Percentiles rank a stretch among this genome's conserved stretches.
Evolutionary conservation across 2,888 invertebrate genomes (phyloP).

Genomic region (Marasmarcha lunaedactyla): DNA sequence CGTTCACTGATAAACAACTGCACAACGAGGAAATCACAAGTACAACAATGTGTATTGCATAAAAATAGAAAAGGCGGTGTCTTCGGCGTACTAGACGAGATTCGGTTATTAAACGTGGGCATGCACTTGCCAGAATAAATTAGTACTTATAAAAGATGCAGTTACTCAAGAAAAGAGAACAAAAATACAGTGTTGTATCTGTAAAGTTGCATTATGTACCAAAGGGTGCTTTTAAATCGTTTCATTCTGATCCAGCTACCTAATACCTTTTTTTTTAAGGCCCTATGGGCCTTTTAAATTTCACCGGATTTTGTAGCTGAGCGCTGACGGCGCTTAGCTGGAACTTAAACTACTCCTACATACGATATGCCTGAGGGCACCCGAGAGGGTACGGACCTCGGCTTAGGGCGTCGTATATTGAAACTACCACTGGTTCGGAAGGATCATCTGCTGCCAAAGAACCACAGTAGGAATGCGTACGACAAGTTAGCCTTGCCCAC

Average conservation of each 20-base stretch:
- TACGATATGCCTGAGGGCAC: no score
- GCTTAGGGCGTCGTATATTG: no score
- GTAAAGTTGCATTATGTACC: slow-evolving; percentile 14
- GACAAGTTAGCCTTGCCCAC: no score
- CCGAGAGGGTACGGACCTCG: no score
- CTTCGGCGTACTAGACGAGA: slow-evolving; percentile 24
- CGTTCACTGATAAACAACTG: slow-evolving; percentile 13
- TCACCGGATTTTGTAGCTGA: no score
- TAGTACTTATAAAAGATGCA: slow-evolving; percentile 12
- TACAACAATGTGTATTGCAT: slow-evolving; percentile 6
- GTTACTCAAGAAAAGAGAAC: slow-evolving; percentile 9
- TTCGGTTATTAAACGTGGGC: slow-evolving; percentile 23
- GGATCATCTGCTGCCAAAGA: no score
- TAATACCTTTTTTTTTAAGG: no score
- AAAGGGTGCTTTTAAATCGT: slow-evolving; percentile 13
- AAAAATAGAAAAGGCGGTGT: slow-evolving; percentile 19
- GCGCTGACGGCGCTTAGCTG: no score
- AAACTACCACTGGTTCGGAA: no score
- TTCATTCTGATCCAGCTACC: slow-evolving; percentile 7
- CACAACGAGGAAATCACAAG: slow-evolving; percentile 8
- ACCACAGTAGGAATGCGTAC: no score
- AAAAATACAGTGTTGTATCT: slow-evolving; percentile 8
- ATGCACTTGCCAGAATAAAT: slow-evolving; percentile 19
- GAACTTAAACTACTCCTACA: no score
- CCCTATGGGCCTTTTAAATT: no score